A percentile compares a stretch with the other conserved stretches of the same genome.
These are phyloP conservation scores for Dreissena rostriformis DNA, from an alignment of 1,140 invertebrate species.

Conservation along the genomic window DNA sequence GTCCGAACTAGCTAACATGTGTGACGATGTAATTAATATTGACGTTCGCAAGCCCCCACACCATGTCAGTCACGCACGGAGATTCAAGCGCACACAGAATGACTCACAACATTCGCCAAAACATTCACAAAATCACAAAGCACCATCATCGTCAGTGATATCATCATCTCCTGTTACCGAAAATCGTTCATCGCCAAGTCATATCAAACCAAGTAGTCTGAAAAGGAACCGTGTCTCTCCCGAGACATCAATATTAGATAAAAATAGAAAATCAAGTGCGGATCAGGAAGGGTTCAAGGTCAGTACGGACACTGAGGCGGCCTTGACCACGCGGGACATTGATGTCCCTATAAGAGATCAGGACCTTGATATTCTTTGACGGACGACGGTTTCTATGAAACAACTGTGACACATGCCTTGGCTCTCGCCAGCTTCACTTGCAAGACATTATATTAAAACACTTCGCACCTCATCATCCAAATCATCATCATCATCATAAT, in stretches of 20 bases:
- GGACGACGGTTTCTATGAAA: not conserved
- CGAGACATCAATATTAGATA: slow-evolving; percentile 20
- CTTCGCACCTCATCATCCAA: too few relatives aligned
- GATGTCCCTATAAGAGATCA: slow-evolving; percentile 71
- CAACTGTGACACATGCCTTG: too few relatives aligned
- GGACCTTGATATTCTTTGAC: slow-evolving; percentile 77
- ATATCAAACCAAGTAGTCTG: slow-evolving; percentile 5
- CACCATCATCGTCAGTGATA: not conserved
- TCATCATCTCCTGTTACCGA: not conserved
- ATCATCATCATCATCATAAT: too few relatives aligned
- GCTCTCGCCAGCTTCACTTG: too few relatives aligned
- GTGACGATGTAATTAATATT: slow-evolving; percentile 66
- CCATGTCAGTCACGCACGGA: slow-evolving; percentile 19
- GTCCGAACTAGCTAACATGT: slow-evolving; percentile 56
- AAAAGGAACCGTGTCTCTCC: slow-evolving; percentile 47
- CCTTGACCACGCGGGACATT: slow-evolving; percentile 65
- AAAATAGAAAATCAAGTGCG: not conserved
- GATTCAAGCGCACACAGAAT: slow-evolving; percentile 15
- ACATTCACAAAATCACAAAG: slow-evolving; percentile 14
- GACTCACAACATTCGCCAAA: slow-evolving; percentile 51
- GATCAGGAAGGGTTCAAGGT: slow-evolving; percentile 7
- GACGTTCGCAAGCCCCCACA: slow-evolving; percentile 38
- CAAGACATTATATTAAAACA: too few relatives aligned
- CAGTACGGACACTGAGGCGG: slow-evolving; percentile 8
- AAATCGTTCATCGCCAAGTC: slow-evolving; percentile 5